Conservation (phyloP, 2,888 invertebrate species). For the Augiades crinisus region DNA sequence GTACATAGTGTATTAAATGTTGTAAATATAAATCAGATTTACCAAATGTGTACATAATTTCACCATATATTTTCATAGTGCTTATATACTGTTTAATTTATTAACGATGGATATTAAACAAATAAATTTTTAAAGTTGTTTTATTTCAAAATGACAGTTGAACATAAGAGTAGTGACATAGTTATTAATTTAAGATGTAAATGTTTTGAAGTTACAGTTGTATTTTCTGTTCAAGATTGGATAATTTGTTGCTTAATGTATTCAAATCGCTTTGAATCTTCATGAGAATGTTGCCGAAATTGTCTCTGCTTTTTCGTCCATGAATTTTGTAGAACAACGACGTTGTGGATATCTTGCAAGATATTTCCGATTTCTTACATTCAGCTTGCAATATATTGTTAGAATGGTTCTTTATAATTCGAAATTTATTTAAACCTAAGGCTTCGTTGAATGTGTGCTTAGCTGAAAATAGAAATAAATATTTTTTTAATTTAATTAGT, state of each 20-base stretch:
- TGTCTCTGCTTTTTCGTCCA: constrained; percentile 58
- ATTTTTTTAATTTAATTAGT: too few relatives aligned
- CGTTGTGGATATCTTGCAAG: constrained; percentile 54
- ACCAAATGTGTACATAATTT: constrained; percentile 13
- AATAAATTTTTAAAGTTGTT: background rate
- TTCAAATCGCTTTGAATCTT: constrained; percentile 68
- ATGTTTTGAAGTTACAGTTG: constrained; percentile 23
- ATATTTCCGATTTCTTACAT: constrained; percentile 52
- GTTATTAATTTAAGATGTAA: background rate
- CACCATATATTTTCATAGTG: constrained; percentile 20
- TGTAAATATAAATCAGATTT: constrained; percentile 10
- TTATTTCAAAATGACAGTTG: constrained; percentile 1
- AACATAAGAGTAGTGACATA: background rate
- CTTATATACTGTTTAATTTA: constrained; percentile 1
- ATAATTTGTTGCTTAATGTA: constrained; percentile 56
- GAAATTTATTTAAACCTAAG: constrained; percentile 39
- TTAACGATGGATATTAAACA: constrained; percentile 7
- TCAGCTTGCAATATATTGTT: constrained; percentile 36
- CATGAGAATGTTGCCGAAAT: constrained; percentile 57
- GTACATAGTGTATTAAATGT: constrained; percentile 9
- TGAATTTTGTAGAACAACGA: constrained; percentile 54
- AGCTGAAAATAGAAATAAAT: constrained; percentile 38
- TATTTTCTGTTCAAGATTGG: constrained; percentile 59
- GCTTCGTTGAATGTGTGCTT: constrained; percentile 42
- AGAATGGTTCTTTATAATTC: constrained; percentile 34